A percentile compares a stretch with the other conserved stretches of the same genome.
Evolutionary conservation across 1,140 invertebrate species (phyloP).

Genomic region (Helicorthomorpha holstii): DNA sequence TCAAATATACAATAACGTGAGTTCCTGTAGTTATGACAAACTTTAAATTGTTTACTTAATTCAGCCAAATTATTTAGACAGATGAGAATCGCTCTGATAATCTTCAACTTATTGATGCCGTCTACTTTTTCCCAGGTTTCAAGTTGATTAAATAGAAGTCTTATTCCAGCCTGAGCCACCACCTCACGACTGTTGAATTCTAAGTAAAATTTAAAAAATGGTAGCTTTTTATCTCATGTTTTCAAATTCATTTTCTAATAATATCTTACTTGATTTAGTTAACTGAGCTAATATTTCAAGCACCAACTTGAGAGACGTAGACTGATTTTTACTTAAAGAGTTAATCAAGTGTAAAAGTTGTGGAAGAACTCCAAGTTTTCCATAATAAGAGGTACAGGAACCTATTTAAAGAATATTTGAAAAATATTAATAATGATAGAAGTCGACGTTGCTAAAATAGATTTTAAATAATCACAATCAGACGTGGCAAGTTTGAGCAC

Average conservation of each 20-base stretch:
- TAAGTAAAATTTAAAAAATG: conserved; percentile 17
- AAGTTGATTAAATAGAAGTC: conserved; percentile 37
- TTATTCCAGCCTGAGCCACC: conserved; percentile 40
- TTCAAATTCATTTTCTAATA: conserved; percentile 6
- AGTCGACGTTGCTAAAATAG: background rate
- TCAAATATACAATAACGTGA: background rate
- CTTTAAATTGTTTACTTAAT: background rate
- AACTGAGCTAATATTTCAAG: conserved; percentile 45
- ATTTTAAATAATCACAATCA: conserved; percentile 32
- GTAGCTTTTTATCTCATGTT: conserved; percentile 1
- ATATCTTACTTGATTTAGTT: conserved; percentile 39
- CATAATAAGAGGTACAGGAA: conserved; percentile 36
- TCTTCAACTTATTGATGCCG: conserved; percentile 39
- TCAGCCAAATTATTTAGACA: conserved; percentile 6
- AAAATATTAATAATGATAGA: conserved; percentile 6
- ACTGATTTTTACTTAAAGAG: conserved; percentile 39
- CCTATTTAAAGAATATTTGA: conserved; percentile 31
- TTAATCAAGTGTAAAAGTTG: conserved; percentile 43
- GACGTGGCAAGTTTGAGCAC: conserved; percentile 42
- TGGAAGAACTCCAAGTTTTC: conserved; percentile 40
- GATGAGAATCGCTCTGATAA: conserved; percentile 39
- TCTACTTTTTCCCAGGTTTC: conserved; percentile 46
- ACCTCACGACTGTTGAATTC: conserved; percentile 38
- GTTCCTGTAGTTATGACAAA: background rate
- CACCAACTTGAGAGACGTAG: conserved; percentile 38